A percentile compares a stretch with the other conserved stretches of the same genome.
Conservation (phyloP, 1,140 invertebrate genomes). For the Zophobas morio region DNA sequence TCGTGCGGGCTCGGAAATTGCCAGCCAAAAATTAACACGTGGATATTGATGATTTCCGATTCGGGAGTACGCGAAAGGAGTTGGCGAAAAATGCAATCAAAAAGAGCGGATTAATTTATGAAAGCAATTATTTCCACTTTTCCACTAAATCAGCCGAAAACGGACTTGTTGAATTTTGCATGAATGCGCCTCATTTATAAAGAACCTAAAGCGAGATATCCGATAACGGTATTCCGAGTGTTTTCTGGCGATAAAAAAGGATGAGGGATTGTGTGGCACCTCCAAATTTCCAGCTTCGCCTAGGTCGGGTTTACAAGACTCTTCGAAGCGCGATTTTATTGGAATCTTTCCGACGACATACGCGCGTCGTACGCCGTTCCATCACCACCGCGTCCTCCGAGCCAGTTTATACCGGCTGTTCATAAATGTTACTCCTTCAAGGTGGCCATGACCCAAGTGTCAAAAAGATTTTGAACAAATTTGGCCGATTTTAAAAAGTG, state of each 20-base stretch:
- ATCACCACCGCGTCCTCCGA: too few relatives aligned
- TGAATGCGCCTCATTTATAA: slow-evolving; percentile 31
- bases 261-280: slow-evolving; percentile 12
- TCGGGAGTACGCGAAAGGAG: not conserved
- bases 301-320: too few relatives aligned
- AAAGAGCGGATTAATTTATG: slow-evolving; percentile 7
- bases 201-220: slow-evolving; percentile 29
- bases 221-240: slow-evolving; percentile 29
- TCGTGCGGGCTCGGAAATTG: slow-evolving; percentile 14
- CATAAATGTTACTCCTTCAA: too few relatives aligned
- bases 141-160: slow-evolving; percentile 32
- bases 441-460: too few relatives aligned
- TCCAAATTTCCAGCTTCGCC: not conserved
- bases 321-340: too few relatives aligned
- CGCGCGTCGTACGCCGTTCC: too few relatives aligned
- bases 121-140: slow-evolving; percentile 29
- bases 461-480: too few relatives aligned
- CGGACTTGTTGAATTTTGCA: slow-evolving; percentile 35
- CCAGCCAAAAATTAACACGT: slow-evolving; percentile 22
- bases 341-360: too few relatives aligned
- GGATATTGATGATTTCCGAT: slow-evolving; percentile 13
- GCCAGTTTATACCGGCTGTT: too few relatives aligned
- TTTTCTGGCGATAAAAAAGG: slow-evolving; percentile 15
- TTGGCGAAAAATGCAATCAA: not conserved
- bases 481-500: too few relatives aligned